Base-by-base conservation (phyloP, 2,888 invertebrate species). In the Suillia variegata region DNA sequence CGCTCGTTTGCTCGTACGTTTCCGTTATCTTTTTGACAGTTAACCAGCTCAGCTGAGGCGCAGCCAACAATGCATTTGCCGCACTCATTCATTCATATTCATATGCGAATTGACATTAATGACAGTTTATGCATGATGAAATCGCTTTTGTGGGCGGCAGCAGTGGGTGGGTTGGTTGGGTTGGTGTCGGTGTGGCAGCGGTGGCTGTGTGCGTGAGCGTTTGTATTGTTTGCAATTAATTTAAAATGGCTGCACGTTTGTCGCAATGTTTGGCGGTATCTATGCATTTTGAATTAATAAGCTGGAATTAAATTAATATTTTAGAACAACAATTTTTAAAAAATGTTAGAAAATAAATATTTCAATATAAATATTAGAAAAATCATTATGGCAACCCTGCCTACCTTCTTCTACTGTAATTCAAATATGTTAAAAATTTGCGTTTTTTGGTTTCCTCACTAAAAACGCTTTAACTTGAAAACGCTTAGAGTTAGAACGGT, bases 21-120 rank as follows among this genome's bases (percentile, higher is more conserved):
- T 12, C 31, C 31, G 6, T n/a, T 38, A 10, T 38, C 38, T 38
- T n/a, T 5, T 38, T 38, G 38, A n/a, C 38, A 38, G 26, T 26
- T 10, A 26, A 5, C 26, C 26, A 26, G 31, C 31, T 31, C 12
- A 31, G 6, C 31, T 31, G 6, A n/a, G 31, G 31, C 12, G 31
- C 31, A 8, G 31, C 4, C 38, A 38, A 10, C 10, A 38, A 38
- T 38, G 38, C 38, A 26, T 26, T 6, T 10, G 10, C 26, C 5
- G 26, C n/a, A 10, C 38, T 4, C 38, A 38, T 38, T n/a, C n/a
- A 31, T 8, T 38, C 15, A n/a, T n/a, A 38, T 38, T 38, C 38
- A 38, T 38, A 38, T 38, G 38, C n/a, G n/a, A 10, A 38, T 38
- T 38, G 38, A 38, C 38, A 38, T n/a, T 38, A 38, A 38, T 38